These are phyloP conservation scores for Semnornis frantzii DNA, from an alignment of 2,113 vertebrate genomes.

Conservation along the genomic window DNA sequence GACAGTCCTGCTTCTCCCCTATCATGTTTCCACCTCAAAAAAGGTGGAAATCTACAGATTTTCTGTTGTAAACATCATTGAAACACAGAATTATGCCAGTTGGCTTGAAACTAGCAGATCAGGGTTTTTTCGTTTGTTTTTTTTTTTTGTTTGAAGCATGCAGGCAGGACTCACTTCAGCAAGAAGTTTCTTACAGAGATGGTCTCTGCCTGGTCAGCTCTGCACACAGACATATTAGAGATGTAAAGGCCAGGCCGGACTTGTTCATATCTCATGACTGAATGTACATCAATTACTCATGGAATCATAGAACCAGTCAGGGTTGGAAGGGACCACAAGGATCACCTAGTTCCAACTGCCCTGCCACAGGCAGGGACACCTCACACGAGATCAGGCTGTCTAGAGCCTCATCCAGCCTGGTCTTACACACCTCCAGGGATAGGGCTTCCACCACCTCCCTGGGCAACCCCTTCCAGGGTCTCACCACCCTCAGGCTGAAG, in stretches of 20 bases:
- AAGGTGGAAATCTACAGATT: not conserved
- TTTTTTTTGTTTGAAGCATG: not conserved
- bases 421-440: too few species aligned
- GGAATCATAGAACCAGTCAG: too few species aligned
- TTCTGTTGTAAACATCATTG: not conserved
- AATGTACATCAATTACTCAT: not conserved
- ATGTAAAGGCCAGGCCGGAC: not conserved
- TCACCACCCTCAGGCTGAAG: too few species aligned
- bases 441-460: too few species aligned
- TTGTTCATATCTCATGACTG: not conserved
- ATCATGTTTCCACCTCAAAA: not conserved
- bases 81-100: not conserved
- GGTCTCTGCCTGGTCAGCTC: not conserved
- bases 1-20: conserved; percentile 20
- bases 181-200: not conserved
- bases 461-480: too few species aligned
- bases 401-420: too few species aligned
- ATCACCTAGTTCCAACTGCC: too few species aligned
- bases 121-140: not conserved
- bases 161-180: not conserved
- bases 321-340: too few species aligned
- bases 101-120: not conserved
- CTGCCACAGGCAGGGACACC: too few species aligned
- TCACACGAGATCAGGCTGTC: too few species aligned
- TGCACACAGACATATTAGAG: not conserved